phyloP scores from a whole-genome alignment of 1,140 invertebrate species.

The Tetramorium simillimum region DNA sequence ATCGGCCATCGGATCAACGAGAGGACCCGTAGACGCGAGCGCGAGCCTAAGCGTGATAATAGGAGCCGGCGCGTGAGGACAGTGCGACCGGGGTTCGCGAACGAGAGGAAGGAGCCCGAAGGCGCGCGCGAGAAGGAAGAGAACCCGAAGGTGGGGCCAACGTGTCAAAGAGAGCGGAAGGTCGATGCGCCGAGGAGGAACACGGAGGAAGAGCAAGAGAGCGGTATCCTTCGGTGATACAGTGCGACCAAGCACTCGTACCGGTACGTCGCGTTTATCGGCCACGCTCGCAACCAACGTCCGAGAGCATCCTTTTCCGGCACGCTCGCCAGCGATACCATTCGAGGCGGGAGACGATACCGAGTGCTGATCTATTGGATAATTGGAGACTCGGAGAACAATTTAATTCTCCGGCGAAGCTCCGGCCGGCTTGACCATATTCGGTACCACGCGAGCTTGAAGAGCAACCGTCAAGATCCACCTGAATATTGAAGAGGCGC shows the following conservation, averaged over 20 bases:
- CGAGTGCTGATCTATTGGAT: not conserved
- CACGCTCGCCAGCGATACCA: slow-evolving; percentile 8
- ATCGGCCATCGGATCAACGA: slow-evolving; percentile 46
- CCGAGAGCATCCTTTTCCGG: slow-evolving; percentile 47
- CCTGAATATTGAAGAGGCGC: not conserved
- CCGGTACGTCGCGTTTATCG: slow-evolving; percentile 68
- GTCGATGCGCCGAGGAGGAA: slow-evolving; percentile 53
- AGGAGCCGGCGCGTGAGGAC: slow-evolving; percentile 18
- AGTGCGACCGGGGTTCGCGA: slow-evolving; percentile 9
- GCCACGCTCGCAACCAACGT: slow-evolving; percentile 36
- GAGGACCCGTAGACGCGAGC: slow-evolving; percentile 34
- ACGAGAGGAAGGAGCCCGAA: slow-evolving; percentile 45
- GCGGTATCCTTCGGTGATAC: slow-evolving; percentile 70
- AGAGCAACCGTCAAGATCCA: too few species aligned
- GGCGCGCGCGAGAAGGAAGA: slow-evolving; percentile 5
- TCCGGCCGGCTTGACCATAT: not conserved
- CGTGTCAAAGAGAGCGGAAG: slow-evolving; percentile 53
- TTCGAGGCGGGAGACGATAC: not conserved
- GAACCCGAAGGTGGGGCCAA: slow-evolving; percentile 20
- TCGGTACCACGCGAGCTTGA: not conserved
- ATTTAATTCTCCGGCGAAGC: not conserved
- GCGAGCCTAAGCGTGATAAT: slow-evolving; percentile 45
- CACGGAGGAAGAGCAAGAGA: slow-evolving; percentile 63
- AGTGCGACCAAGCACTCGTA: slow-evolving; percentile 66
- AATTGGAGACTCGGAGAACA: not conserved